phyloP scores from a whole-genome alignment of 2,113 vertebrate species.

The Sterna hirundo region DNA sequence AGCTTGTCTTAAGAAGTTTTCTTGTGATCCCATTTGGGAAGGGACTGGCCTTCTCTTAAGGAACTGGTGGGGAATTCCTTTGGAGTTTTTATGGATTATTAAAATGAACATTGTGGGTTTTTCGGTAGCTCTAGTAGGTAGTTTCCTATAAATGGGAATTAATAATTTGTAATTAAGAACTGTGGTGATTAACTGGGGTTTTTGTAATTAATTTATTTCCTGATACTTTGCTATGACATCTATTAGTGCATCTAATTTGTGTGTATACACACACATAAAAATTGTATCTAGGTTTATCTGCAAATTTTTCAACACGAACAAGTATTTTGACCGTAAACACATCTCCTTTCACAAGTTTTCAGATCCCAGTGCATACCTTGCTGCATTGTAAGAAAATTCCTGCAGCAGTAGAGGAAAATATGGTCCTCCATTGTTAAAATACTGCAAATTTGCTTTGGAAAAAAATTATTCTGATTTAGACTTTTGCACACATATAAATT shows the following conservation, averaged over 20 bases:
- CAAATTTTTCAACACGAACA: neutral
- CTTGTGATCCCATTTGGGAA: neutral
- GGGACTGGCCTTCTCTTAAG: neutral
- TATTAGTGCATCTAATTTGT: neutral
- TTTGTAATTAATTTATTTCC: neutral
- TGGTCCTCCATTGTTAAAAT: neutral
- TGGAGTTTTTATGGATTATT: neutral
- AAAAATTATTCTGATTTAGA: neutral
- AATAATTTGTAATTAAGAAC: neutral
- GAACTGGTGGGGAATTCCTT: neutral
- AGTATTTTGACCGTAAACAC: neutral
- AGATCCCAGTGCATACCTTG: neutral
- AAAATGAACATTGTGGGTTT: neutral
- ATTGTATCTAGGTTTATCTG: neutral
- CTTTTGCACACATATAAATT: neutral
- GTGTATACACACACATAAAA: rapidly evolving
- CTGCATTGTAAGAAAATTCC: neutral
- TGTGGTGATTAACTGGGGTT: neutral
- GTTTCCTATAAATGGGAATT: neutral
- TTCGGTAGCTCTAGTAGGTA: neutral
- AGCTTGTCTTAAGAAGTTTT: neutral
- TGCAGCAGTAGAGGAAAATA: neutral
- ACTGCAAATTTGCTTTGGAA: neutral
- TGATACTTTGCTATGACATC: neutral
- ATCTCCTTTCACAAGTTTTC: neutral